These are phyloP conservation scores for Carettochelys insculpta DNA, from an alignment of 2,113 vertebrate species.

Conservation along the genomic window DNA sequence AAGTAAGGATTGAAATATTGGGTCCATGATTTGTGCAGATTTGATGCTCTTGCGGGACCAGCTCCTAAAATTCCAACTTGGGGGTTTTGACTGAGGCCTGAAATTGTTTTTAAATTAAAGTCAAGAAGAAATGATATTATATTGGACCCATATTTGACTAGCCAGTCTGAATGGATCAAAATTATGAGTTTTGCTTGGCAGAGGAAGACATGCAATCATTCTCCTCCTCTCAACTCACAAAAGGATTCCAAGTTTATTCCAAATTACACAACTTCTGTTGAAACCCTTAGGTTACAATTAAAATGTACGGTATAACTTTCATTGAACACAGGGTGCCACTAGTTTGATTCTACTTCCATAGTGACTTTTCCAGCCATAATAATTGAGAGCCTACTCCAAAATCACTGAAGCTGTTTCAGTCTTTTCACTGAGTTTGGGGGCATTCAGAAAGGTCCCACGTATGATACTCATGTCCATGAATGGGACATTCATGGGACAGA, in stretches of 20 bases:
- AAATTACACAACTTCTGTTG: background rate
- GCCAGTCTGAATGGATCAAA: rapidly evolving
- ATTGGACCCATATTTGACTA: background rate
- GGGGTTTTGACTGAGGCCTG: background rate
- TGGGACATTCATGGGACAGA: background rate
- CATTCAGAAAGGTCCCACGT: background rate
- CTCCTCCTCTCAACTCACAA: background rate
- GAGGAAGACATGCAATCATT: rapidly evolving
- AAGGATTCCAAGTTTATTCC: background rate
- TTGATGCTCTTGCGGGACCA: background rate
- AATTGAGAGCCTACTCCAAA: background rate
- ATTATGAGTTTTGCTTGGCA: background rate
- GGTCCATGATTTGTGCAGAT: background rate
- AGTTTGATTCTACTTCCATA: background rate
- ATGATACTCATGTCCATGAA: background rate
- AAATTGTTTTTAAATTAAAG: background rate
- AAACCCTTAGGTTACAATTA: background rate
- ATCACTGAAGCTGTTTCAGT: background rate
- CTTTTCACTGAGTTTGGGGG: background rate
- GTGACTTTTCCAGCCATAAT: background rate
- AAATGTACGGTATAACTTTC: background rate
- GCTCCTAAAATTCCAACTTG: background rate
- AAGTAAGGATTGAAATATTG: background rate
- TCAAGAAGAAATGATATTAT: background rate
- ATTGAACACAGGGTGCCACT: background rate